phyloP scores from a whole-genome alignment of 2,113 vertebrate genomes.

The Chlamydotis undulata region DNA sequence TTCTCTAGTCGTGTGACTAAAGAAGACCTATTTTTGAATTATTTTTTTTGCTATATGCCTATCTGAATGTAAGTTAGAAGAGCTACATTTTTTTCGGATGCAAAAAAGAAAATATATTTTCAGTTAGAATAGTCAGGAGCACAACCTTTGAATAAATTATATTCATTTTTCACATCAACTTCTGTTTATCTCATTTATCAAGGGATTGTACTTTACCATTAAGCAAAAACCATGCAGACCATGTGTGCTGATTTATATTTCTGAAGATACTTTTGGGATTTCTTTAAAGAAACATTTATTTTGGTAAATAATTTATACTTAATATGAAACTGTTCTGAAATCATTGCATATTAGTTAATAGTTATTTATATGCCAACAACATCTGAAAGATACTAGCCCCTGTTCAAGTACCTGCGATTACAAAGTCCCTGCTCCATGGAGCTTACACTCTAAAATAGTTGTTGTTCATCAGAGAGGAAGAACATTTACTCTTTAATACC shows the following conservation, averaged over 20 bases:
- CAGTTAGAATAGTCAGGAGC: not conserved
- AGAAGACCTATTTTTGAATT: not conserved
- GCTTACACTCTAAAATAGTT: conserved; percentile 46
- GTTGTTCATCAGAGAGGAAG: not conserved
- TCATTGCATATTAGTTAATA: not conserved
- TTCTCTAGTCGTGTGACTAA: not conserved
- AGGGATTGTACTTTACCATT: conserved; percentile 52
- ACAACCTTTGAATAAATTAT: not conserved
- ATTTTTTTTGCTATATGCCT: not conserved
- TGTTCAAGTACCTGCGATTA: not conserved
- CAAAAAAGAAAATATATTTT: not conserved
- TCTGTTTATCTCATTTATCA: not conserved
- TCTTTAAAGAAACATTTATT: not conserved
- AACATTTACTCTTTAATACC: not conserved
- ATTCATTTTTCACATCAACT: not conserved
- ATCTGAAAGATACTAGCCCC: not conserved
- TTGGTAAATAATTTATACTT: not conserved
- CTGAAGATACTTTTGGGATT: conserved; percentile 51
- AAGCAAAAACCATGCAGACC: conserved; percentile 48
- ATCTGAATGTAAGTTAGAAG: not conserved
- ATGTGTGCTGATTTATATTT: conserved; percentile 31
- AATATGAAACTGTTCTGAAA: not conserved
- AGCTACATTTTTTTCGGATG: not conserved
- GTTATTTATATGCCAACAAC: not conserved
- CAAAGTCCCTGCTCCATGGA: conserved; percentile 24